Percentiles rank a stretch among this genome's conserved stretches.
These are phyloP conservation scores for Chroicocephalus ridibundus DNA, from an alignment of 2,113 vertebrate species.

Conservation along the genomic window DNA sequence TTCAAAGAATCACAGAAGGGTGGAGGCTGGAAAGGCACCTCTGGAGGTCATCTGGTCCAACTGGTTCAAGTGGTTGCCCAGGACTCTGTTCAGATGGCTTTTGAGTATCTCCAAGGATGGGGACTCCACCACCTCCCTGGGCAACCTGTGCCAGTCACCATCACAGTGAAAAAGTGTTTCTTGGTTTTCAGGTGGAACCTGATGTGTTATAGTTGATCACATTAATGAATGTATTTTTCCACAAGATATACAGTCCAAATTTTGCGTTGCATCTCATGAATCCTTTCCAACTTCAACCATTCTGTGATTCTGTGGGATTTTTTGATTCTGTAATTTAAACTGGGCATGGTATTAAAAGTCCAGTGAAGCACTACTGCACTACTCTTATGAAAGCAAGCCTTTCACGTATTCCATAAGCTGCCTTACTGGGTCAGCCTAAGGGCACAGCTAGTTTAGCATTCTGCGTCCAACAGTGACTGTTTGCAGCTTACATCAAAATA, in stretches of 20 bases:
- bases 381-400: neutral
- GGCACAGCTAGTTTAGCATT: neutral
- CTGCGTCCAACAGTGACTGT: neutral
- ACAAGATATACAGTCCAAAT: neutral
- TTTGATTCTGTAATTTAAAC: neutral
- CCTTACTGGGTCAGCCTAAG: neutral
- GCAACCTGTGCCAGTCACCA: neutral
- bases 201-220: neutral
- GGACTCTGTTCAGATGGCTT: neutral
- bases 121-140: neutral
- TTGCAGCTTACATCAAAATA: neutral
- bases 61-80: neutral
- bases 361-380: fast-evolving
- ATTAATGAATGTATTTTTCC: neutral
- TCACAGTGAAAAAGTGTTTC: neutral
- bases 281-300: neutral
- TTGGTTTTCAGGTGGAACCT: neutral
- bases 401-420: neutral
- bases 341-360: neutral
- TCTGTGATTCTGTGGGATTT: neutral
- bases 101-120: neutral
- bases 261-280: neutral
- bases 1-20: neutral
- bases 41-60: neutral
- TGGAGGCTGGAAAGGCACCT: neutral